Evolutionary conservation across 2,888 invertebrate species (phyloP).

Genomic region (Lasioglossum vierecki): DNA sequence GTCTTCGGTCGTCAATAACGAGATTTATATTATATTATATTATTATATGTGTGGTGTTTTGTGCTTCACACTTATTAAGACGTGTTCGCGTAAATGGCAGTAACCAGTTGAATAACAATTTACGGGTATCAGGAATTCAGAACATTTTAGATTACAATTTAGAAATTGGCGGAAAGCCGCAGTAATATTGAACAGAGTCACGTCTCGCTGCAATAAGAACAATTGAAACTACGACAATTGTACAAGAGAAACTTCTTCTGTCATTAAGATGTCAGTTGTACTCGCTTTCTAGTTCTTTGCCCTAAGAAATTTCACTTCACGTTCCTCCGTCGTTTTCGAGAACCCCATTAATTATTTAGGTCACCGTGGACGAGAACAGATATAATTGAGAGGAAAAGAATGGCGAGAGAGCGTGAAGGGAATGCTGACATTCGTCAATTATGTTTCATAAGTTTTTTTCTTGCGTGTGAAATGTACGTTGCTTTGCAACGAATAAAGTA

Average conservation of each 20-base stretch:
- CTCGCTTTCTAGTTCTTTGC: constrained; percentile 26
- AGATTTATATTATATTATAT: too few species aligned
- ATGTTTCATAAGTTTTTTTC: background rate
- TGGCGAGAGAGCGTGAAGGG: background rate
- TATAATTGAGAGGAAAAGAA: background rate
- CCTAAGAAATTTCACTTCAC: constrained; percentile 1
- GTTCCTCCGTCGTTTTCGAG: background rate
- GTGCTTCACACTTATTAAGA: too few species aligned
- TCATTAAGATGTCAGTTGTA: background rate
- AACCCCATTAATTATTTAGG: constrained; percentile 5
- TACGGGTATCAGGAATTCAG: too few species aligned
- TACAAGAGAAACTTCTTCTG: background rate
- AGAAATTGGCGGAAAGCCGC: background rate
- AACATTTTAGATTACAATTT: too few species aligned
- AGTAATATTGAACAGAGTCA: background rate
- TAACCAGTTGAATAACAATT: too few species aligned
- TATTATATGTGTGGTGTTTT: too few species aligned
- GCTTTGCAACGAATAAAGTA: background rate
- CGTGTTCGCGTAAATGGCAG: too few species aligned
- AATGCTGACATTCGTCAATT: background rate
- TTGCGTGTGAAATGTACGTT: background rate
- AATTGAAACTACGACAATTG: background rate
- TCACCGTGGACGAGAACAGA: background rate
- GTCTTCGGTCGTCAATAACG: too few species aligned
- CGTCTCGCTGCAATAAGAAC: background rate